phyloP scores from a whole-genome alignment of 2,113 vertebrate species.

The Leiothrix lutea region DNA sequence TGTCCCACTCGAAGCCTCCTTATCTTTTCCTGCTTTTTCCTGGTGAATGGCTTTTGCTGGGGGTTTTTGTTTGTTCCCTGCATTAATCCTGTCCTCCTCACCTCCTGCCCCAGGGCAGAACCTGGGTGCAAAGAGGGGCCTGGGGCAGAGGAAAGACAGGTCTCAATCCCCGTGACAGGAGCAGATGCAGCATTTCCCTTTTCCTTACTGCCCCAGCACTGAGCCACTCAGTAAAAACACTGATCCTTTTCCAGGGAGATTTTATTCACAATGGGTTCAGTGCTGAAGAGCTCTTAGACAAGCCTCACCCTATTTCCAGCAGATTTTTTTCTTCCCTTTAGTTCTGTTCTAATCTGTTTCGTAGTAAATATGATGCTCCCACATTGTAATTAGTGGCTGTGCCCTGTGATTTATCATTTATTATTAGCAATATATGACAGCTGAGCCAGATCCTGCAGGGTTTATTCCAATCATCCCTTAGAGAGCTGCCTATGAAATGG shows the following conservation, averaged over 20 bases:
- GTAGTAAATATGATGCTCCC: not conserved
- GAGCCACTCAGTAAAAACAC: not conserved
- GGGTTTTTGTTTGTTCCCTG: not conserved
- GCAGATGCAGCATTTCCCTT: not conserved
- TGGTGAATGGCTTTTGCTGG: not conserved
- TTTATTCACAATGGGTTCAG: not conserved
- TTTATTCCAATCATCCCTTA: not conserved
- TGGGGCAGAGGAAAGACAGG: not conserved
- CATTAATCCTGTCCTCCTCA: not conserved
- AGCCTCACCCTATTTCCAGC: not conserved
- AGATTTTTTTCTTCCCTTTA: not conserved
- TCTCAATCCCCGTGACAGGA: not conserved
- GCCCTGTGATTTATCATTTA: not conserved
- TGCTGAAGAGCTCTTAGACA: not conserved
- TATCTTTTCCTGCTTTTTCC: not conserved
- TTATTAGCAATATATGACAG: not conserved
- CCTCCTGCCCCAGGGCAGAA: not conserved
- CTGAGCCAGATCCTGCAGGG: not conserved
- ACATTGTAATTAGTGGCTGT: rapidly evolving
- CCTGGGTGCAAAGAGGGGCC: not conserved
- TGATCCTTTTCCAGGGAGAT: not conserved
- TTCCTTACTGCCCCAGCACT: not conserved
- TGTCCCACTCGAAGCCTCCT: not conserved
- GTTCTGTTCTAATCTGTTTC: not conserved
- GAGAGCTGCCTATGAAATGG: not conserved